Evolutionary conservation across 2,888 invertebrate genomes (phyloP).

Genomic region (Oligia fasciuncula): DNA sequence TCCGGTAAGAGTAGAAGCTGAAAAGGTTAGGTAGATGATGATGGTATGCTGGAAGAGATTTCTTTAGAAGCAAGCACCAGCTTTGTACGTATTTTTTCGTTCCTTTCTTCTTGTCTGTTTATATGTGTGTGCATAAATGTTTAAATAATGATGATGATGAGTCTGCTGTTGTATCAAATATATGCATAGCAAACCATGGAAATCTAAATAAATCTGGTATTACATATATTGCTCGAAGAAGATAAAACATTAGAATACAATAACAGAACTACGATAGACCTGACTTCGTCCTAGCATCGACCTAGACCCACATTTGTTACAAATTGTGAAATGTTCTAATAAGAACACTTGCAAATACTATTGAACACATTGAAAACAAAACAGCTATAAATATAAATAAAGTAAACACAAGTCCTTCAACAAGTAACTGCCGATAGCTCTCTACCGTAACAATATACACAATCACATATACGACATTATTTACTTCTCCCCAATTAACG

Average conservation of each 20-base stretch:
- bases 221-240: not conserved
- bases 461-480: conserved; percentile 20
- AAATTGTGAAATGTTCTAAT: conserved; percentile 23
- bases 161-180: not conserved
- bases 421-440: conserved; percentile 17
- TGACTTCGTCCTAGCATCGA: not conserved
- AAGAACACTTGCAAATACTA: not conserved
- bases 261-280: not conserved
- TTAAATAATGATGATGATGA: not conserved
- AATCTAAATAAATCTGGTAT: not conserved
- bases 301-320: conserved; percentile 28
- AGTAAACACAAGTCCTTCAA: conserved; percentile 48
- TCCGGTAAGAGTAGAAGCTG: too few relatives aligned
- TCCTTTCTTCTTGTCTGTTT: not conserved
- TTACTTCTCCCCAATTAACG: conserved; percentile 19
- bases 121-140: not conserved
- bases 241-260: conserved; percentile 2
- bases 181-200: not conserved
- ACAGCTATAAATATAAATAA: conserved; percentile 21
- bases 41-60: too few relatives aligned
- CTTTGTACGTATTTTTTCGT: too few relatives aligned
- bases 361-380: conserved; percentile 15
- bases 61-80: too few relatives aligned
- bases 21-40: too few relatives aligned
- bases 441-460: conserved; percentile 6